Evolutionary conservation across 1,140 invertebrate species (phyloP).

Genomic region (Platyscapa corneri): DNA sequence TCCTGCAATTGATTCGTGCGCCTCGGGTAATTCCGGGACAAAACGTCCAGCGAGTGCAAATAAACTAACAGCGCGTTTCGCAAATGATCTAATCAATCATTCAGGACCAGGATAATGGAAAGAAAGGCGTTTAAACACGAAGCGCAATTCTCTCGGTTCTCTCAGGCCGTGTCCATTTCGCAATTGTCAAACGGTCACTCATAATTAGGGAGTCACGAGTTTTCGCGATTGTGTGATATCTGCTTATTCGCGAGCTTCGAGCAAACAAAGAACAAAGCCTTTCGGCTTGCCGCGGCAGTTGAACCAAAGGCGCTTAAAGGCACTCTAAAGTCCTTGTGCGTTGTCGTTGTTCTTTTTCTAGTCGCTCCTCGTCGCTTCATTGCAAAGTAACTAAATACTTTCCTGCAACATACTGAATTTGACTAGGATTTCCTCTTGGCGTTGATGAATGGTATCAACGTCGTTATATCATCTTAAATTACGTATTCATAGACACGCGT

Average conservation of each 20-base stretch:
- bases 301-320: background rate
- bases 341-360: background rate
- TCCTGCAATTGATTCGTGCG: background rate
- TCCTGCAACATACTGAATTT: background rate
- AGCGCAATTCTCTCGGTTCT: too few relatives aligned
- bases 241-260: background rate
- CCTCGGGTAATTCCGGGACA: background rate
- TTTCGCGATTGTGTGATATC: background rate
- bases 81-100: background rate
- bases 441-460: background rate
- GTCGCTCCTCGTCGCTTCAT: background rate
- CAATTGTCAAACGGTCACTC: too few relatives aligned
- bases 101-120: background rate
- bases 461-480: background rate
- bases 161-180: too few relatives aligned
- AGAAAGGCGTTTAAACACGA: too few relatives aligned
- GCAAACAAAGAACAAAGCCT: background rate
- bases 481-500: too few relatives aligned
- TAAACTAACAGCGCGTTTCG: background rate
- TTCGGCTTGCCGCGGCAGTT: background rate
- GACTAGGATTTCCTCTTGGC: background rate
- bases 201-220: background rate
- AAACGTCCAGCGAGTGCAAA: background rate
- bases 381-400: constrained; percentile 4
- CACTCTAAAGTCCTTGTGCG: background rate